phyloP scores from a whole-genome alignment of 2,113 vertebrate genomes.

The Mystacornis crossleyi region DNA sequence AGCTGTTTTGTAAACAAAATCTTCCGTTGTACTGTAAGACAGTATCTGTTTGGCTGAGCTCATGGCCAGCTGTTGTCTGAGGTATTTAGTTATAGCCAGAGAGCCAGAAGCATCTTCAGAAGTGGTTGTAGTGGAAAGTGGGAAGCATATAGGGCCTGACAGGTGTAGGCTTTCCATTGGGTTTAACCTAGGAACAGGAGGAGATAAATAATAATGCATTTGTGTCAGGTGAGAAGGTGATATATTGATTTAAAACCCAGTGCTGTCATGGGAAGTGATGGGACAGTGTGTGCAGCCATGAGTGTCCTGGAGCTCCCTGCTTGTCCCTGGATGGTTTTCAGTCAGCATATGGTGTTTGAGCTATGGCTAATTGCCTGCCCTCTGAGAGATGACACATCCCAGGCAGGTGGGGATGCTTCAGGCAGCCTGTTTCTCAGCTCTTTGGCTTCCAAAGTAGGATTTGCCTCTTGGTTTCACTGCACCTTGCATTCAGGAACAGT shows the following conservation, averaged over 20 bases:
- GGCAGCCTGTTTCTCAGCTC: neutral
- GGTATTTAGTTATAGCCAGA: neutral
- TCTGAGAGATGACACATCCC: neutral
- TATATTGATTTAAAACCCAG: neutral
- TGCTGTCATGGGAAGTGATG: neutral
- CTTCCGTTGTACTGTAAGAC: neutral
- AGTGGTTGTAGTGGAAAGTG: neutral
- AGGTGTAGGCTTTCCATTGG: neutral
- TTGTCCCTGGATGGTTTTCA: neutral
- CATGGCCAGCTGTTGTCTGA: neutral
- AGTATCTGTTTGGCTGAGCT: constrained; percentile 13
- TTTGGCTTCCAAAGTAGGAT: neutral
- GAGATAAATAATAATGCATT: neutral
- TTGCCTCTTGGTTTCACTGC: neutral
- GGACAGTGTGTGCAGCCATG: neutral
- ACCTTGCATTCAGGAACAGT: neutral
- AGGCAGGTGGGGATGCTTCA: neutral
- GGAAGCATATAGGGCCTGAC: neutral
- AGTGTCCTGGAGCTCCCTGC: neutral
- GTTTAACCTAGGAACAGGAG: neutral
- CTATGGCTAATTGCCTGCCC: neutral
- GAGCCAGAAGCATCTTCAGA: neutral
- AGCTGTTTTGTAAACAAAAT: neutral
- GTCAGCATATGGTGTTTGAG: neutral
- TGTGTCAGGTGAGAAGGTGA: neutral